Evolutionary conservation across 2,888 invertebrate genomes (phyloP), one percentile per base, ranked within the genome.

Genomic region (Aphidius colemani): DNA sequence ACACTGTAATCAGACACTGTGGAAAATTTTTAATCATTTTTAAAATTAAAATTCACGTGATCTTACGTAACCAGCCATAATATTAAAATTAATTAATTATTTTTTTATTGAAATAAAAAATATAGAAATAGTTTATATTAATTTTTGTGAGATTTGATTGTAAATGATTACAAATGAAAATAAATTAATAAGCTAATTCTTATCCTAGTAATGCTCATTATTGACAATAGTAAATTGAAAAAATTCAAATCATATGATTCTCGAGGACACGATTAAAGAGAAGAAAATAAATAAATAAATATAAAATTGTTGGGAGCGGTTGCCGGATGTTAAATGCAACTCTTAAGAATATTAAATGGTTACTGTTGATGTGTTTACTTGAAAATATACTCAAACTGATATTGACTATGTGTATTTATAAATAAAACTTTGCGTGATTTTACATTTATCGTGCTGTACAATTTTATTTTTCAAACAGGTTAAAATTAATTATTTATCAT

Each of bases 321-420:
- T 75, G 77, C 80, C 80, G 80, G 80, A 80, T 80, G 78, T 76
- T 74, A 70, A 75, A 71, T 77, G 74, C 78, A 75, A 70, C 75
- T 66, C 66, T 30, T 30, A 71, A 71, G 80, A 79, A 80, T 80
- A 80, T 77, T 77, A 79, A 80, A 75, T 74, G 73, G 66, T 72
- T 63, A 70, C 70, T 50, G 59, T 59, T 53, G 51, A 71, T 72
- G 72, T 74, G 70, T 75, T 75, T 74, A 76, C 75, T 72, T 70
- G 74, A 72, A 75, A 74, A 72, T 70, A 71, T 68, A 70, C 71
- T 69, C 65, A 67, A 69, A 69, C 67, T 68, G 46, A 48, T 53
- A 55, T 53, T 53, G 30, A 30, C 30, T 30, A 30, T 30, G 2
- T 30, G 5, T 4, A 30, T 30, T 5, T 30, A 30, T 30, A 30